Evolutionary conservation across 2,113 vertebrate species (phyloP).

Genomic region (Chlamydotis undulata): DNA sequence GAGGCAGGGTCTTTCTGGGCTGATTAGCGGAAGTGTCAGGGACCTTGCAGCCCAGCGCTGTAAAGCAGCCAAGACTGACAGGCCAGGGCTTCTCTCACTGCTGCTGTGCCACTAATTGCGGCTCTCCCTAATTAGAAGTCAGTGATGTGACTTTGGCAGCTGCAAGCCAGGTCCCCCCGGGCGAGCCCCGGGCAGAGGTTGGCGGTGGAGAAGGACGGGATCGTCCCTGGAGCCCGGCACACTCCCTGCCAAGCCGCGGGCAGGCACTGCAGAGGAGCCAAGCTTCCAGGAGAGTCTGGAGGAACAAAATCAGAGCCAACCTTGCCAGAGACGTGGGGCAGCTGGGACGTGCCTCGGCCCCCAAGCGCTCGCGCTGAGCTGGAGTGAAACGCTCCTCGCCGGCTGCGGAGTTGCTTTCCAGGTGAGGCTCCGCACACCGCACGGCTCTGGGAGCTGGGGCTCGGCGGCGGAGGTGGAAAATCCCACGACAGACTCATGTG

Average conservation of each 20-base stretch:
- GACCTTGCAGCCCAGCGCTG: not conserved
- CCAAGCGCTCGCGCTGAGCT: accelerated
- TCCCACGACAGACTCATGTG: not conserved
- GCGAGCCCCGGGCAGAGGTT: accelerated
- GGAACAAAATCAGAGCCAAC: not conserved
- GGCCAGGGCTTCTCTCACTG: not conserved
- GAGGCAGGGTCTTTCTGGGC: not conserved
- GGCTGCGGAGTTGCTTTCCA: not conserved
- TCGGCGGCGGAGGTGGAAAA: not conserved
- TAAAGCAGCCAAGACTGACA: not conserved
- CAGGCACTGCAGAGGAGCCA: not conserved
- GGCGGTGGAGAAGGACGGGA: not conserved
- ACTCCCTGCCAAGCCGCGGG: not conserved
- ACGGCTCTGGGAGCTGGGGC: not conserved
- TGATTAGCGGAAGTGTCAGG: not conserved
- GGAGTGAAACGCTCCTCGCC: not conserved
- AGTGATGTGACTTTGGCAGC: not conserved
- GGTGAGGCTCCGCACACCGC: not conserved
- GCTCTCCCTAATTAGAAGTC: not conserved
- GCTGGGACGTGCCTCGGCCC: accelerated
- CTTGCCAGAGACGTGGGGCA: not conserved
- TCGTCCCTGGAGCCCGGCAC: not conserved
- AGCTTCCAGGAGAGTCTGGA: not conserved
- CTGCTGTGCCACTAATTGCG: not conserved
- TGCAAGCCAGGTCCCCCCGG: not conserved